Percentiles rank a stretch among this genome's conserved stretches.
These are phyloP conservation scores for human DNA, from an alignment of 2,113 vertebrate species.

Conservation along the genomic window DNA sequence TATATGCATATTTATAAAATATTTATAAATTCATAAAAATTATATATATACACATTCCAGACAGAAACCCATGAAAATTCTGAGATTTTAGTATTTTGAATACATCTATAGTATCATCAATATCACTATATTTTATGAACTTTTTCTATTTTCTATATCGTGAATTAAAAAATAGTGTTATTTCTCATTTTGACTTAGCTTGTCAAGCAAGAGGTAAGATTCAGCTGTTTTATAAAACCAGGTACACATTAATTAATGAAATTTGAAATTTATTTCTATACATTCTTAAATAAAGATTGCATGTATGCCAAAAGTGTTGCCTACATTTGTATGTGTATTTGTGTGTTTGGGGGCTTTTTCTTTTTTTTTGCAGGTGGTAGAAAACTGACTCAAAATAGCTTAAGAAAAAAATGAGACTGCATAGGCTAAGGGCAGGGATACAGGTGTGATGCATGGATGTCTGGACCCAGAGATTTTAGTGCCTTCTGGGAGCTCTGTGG, in stretches of 20 bases:
- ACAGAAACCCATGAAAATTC: conserved; percentile 9
- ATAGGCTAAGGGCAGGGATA: rapidly evolving
- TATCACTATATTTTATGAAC: not conserved
- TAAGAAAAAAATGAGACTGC: not conserved
- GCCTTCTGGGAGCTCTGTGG: not conserved
- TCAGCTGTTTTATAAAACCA: not conserved
- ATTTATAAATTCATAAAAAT: not conserved
- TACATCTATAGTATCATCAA: not conserved
- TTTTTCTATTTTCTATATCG: not conserved
- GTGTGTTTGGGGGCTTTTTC: not conserved
- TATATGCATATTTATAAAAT: not conserved
- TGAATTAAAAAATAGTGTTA: not conserved
- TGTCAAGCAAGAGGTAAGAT: not conserved
- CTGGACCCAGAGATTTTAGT: not conserved
- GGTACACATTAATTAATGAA: not conserved
- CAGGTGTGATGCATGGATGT: not conserved
- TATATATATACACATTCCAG: not conserved
- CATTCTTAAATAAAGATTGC: not conserved
- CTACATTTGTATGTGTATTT: not conserved
- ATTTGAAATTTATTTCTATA: not conserved
- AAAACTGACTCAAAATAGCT: not conserved
- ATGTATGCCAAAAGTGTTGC: not conserved
- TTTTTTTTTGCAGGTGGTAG: not conserved
- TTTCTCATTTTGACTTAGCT: not conserved
- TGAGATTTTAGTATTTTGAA: not conserved